Evolutionary conservation across 2,113 vertebrate species (phyloP), one percentile per base, ranked within the genome.

Genomic region (Charadrius vociferus): DNA sequence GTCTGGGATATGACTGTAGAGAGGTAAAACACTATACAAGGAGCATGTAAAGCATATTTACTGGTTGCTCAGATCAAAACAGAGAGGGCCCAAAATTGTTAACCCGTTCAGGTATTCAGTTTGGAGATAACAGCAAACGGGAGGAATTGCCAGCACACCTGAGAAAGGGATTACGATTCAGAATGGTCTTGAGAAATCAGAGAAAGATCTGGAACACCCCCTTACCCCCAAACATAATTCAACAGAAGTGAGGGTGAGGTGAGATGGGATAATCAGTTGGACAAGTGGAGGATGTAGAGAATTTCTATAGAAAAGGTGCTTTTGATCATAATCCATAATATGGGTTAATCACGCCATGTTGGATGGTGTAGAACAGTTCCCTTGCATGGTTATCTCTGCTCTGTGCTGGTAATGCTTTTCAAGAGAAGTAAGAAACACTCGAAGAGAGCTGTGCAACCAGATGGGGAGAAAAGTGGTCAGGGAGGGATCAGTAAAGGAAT

Each of bases 381-480:
- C 37, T 61, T 16, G n/a, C 14, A 3, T 1, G 15, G 55, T 52
- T 56, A 14, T 29, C 61, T 70, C 70, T 94, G 56, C n/a, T 88
- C 41, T 32, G 21, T 45, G 52, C 72, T 77, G 32, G 55, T 14
- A 47, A 43, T 0, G 4, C 14, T 59, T 75, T 67, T 45, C 52
- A 39, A 37, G 75, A 34, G 10, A 27, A 49, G 21, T 9, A 41
- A 61, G 65, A 75, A 66, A 36, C 14, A 26, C 49, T 78, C 0
- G 1, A 49, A 74, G 73, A 63, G 16, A 88, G 50, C 20, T 43
- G 7, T 0, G 0, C 17, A 17, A 37, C 66, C 56, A 74, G 50
- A n/a, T 58, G 30, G n/a, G 18, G 21, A 87, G 5, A 12, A 36
- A 22, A 77, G n/a, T 2, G 19, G 26, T 50, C 22, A 61, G 55